Percentiles rank a stretch among this genome's conserved stretches.
Evolutionary conservation across 2,113 vertebrate genomes (phyloP).

Genomic region (Hippopotamus amphibius): DNA sequence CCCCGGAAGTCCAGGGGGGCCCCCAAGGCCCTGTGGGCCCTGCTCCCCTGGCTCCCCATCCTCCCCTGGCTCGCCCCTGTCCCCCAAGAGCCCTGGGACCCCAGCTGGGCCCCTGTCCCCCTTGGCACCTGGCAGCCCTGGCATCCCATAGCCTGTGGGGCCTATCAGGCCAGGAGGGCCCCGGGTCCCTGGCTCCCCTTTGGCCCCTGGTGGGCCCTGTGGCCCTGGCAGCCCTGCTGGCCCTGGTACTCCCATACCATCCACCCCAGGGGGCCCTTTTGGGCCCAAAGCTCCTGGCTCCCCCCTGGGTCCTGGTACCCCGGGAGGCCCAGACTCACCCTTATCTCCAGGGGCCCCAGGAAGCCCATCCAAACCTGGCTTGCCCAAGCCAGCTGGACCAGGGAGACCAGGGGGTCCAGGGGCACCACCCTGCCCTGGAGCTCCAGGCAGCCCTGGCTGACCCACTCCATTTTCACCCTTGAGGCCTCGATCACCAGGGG

Average conservation of each 20-base stretch:
- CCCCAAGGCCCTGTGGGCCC: slow-evolving; percentile 92
- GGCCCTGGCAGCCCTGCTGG: slow-evolving; percentile 91
- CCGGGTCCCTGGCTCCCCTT: slow-evolving; percentile 93
- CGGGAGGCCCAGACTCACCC: slow-evolving; percentile 92
- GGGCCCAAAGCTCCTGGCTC: slow-evolving; percentile 90
- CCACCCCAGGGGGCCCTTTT: slow-evolving; percentile 91
- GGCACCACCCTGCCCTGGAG: slow-evolving; percentile 91
- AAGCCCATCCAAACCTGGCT: slow-evolving; percentile 92
- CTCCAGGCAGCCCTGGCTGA: slow-evolving; percentile 91
- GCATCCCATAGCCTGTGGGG: slow-evolving; percentile 94
- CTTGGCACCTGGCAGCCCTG: slow-evolving; percentile 93
- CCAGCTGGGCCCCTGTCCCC: slow-evolving; percentile 95
- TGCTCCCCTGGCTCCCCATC: slow-evolving; percentile 90
- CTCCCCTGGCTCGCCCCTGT: slow-evolving; percentile 93
- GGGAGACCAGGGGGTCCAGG: slow-evolving; percentile 89
- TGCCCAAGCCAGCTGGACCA: slow-evolving; percentile 90
- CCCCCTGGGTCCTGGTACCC: slow-evolving; percentile 89
- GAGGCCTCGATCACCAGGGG: slow-evolving; percentile 86
- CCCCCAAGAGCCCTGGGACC: slow-evolving; percentile 90
- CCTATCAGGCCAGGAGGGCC: slow-evolving; percentile 94
- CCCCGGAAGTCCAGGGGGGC: slow-evolving; percentile 92
- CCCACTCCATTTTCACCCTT: slow-evolving; percentile 97
- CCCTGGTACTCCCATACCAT: slow-evolving; percentile 93
- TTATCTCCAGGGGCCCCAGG: slow-evolving; percentile 92
- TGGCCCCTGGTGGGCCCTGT: slow-evolving; percentile 91